Percentiles rank a stretch among this genome's conserved stretches.
phyloP scores from a whole-genome alignment of 2,797 vertebrate species.

The Myoxocephalus aenaeus region DNA sequence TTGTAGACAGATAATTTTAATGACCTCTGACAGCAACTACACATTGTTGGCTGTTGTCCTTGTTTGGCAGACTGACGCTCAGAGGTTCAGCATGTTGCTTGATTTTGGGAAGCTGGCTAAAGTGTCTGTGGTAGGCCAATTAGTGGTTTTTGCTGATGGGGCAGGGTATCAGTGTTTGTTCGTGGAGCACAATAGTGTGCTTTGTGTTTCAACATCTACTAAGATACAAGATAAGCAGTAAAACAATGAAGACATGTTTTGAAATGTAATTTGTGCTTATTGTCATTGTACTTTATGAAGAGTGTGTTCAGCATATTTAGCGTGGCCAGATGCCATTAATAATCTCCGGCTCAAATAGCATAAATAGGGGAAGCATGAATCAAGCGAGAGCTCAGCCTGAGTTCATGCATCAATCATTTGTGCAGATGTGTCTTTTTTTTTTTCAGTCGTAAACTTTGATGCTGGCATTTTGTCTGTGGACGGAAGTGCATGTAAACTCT shows the following conservation, averaged over 20 bases:
- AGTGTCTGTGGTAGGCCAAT: constrained; percentile 61
- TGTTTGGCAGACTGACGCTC: constrained; percentile 54
- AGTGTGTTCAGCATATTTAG: constrained; percentile 17
- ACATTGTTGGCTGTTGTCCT: constrained; percentile 66
- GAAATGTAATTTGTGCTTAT: constrained; percentile 26
- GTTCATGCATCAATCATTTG: constrained; percentile 52
- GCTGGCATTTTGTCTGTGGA: constrained; percentile 19
- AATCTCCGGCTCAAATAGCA: constrained; percentile 37
- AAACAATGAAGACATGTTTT: constrained; percentile 37
- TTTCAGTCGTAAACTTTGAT: constrained; percentile 30
- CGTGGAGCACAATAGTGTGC: constrained; percentile 51
- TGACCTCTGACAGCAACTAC: constrained; percentile 71
- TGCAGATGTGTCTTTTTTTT: constrained; percentile 47
- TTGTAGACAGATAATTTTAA: constrained; percentile 76
- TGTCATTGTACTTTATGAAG: constrained; percentile 10
- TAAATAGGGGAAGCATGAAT: constrained; percentile 51
- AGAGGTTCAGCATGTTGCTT: constrained; percentile 49
- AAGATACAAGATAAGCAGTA: constrained; percentile 34
- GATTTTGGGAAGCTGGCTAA: constrained; percentile 56
- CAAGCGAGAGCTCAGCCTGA: constrained; percentile 17
- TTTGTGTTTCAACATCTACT: constrained; percentile 38
- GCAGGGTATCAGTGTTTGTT: constrained; percentile 54
- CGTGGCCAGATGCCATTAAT: constrained; percentile 25
- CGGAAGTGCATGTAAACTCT: constrained; percentile 19
- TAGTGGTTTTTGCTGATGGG: constrained; percentile 74